Evolutionary conservation across 2,888 invertebrate genomes (phyloP).

Genomic region (Leptopilina syphax): DNA sequence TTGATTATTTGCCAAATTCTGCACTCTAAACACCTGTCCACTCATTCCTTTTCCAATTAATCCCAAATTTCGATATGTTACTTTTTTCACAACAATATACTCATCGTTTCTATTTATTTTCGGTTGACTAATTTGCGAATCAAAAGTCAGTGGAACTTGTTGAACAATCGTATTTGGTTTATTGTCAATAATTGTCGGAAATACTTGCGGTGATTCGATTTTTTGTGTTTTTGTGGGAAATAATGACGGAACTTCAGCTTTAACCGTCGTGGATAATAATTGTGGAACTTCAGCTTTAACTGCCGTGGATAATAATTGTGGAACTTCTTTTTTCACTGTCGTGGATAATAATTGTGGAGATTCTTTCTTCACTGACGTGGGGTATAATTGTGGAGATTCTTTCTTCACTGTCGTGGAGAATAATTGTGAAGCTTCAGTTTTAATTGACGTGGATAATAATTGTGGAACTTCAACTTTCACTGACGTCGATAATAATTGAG

Average conservation of each 20-base stretch:
- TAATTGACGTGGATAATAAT: neutral
- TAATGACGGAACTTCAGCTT: constrained; percentile 23
- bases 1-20: constrained; percentile 82
- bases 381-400: neutral
- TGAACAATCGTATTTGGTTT: constrained; percentile 48
- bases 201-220: neutral
- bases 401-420: constrained; percentile 4
- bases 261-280: constrained; percentile 2
- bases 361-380: neutral
- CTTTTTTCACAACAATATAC: constrained; percentile 83
- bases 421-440: neutral
- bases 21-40: constrained; percentile 86
- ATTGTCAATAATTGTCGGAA: constrained; percentile 12
- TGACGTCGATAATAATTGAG: constrained; percentile 42
- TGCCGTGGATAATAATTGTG: constrained; percentile 41
- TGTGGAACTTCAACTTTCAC: constrained; percentile 58
- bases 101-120: constrained; percentile 68
- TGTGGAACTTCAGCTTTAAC: neutral
- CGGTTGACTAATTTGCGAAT: constrained; percentile 52
- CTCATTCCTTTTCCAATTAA: constrained; percentile 93
- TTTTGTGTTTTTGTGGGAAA: constrained; percentile 44
- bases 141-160: constrained; percentile 59
- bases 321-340: constrained; percentile 56
- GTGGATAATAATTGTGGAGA: neutral
- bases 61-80: constrained; percentile 85